Evolutionary conservation across 2,797 vertebrate genomes (phyloP), one percentile per base, ranked within the genome.

Genomic region (Poeciliopsis paucimaculata): DNA sequence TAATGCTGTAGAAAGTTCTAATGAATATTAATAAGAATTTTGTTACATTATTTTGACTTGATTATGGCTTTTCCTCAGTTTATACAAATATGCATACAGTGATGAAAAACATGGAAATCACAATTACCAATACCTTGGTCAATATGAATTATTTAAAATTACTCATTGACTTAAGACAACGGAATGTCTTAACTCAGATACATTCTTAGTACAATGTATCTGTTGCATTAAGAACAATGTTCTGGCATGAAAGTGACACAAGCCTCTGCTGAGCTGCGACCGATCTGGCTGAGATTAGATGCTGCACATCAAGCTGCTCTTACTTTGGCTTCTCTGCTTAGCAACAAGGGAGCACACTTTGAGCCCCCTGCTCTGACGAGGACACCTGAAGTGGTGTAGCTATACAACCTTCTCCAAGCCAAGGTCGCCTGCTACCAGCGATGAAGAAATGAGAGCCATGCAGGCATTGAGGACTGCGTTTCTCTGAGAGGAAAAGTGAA

Each of bases 381-480:
- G 70, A 68, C 0, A 9, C 73, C 46, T 90, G 75, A 87, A 93
- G 90, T 90, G 90, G 87, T 85, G 78, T 84, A 84, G 86, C 87
- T 45, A 60, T 70, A 78, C 76, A 41, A 76, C 80, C 83, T 85
- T 91, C 88, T 89, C 90, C 73, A 91, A 86, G 79, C 83, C 91
- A 88, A 91, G 91, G 88, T 83, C 86, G 79, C 11, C 26, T 15
- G 82, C 79, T 12, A 77, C 55, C 36, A 68, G 45, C 66, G 39
- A 20, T 41, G 77, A 72, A 71, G 70, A 49, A 34, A 77, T 39
- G 77, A 86, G 60, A 77, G 72, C 64, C 39, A 1, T 10, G 39
- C 28, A 75, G 79, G 77, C 90, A 90, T 88, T 92, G 82, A 91
- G 79, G 79, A 34, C 55, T 83, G 79, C 87, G 89, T 93, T 90